Evolutionary conservation across 1,140 invertebrate species (phyloP).

Genomic region (Euwallacea fornicatus): DNA sequence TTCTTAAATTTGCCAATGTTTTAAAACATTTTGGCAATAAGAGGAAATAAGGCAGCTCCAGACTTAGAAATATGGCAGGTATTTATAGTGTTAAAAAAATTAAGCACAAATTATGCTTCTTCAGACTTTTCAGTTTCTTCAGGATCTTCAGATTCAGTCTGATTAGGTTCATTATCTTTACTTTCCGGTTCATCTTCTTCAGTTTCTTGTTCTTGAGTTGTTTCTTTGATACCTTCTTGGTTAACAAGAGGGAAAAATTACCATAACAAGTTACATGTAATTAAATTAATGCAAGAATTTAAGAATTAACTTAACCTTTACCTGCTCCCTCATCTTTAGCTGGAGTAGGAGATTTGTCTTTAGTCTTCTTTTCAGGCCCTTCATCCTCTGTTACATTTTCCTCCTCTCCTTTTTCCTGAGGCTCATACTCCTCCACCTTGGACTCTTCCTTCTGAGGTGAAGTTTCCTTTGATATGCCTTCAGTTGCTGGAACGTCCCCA

Average conservation of each 20-base stretch:
- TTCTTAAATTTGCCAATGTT: not conserved
- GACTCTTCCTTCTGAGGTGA: slow-evolving; percentile 36
- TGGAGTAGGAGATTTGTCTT: slow-evolving; percentile 19
- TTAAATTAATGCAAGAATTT: not conserved
- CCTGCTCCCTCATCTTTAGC: slow-evolving; percentile 33
- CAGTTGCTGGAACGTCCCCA: slow-evolving; percentile 25
- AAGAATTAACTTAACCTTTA: slow-evolving; percentile 18
- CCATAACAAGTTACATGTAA: slow-evolving; percentile 3
- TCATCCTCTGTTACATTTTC: slow-evolving; percentile 26
- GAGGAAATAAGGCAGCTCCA: slow-evolving; percentile 13
- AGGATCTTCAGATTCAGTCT: slow-evolving; percentile 15
- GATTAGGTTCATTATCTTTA: slow-evolving; percentile 29
- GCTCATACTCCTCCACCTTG: slow-evolving; percentile 16
- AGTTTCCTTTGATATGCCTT: slow-evolving; percentile 28
- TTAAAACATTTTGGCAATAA: slow-evolving; percentile 2
- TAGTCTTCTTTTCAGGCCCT: slow-evolving; percentile 16
- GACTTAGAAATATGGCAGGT: slow-evolving; percentile 1
- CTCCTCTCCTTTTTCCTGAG: slow-evolving; percentile 22
- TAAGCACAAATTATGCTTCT: slow-evolving; percentile 25
- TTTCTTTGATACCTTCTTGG: slow-evolving; percentile 28
- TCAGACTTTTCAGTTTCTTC: slow-evolving; percentile 36
- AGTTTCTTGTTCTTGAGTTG: slow-evolving; percentile 27
- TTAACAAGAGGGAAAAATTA: not conserved
- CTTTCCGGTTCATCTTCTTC: slow-evolving; percentile 31
- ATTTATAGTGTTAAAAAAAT: not conserved